A percentile compares a stretch with the other conserved stretches of the same genome.
phyloP scores from a whole-genome alignment of 2,888 invertebrate genomes.

The Pristionchus exspectatus region DNA sequence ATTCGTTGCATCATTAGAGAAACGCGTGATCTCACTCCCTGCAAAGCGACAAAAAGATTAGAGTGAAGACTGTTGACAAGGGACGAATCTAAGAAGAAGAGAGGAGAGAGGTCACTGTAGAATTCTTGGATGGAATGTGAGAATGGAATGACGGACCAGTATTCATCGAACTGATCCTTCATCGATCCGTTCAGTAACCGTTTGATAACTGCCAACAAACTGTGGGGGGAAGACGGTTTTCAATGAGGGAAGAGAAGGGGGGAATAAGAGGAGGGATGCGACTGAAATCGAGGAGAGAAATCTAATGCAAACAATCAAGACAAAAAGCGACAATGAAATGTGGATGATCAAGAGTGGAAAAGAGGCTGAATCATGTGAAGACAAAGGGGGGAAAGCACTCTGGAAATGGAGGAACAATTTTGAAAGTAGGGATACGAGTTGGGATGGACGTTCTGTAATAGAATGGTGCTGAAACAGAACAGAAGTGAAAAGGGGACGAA shows the following conservation, averaged over 20 bases:
- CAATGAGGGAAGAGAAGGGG: not conserved
- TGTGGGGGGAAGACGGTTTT: not conserved
- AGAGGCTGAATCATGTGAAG: not conserved
- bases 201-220: not conserved
- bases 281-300: not conserved
- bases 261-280: not conserved
- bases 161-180: not conserved
- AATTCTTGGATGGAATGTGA: not conserved
- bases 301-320: slow-evolving; percentile 14
- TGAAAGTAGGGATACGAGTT: not conserved
- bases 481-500: not conserved
- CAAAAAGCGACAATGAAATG: slow-evolving; percentile 33
- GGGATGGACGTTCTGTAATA: not conserved
- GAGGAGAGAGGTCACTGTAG: not conserved
- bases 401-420: not conserved
- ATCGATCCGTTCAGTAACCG: not conserved
- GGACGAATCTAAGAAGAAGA: not conserved
- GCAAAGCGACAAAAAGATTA: slow-evolving; percentile 27
- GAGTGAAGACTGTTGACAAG: not conserved
- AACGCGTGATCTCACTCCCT: slow-evolving; percentile 20
- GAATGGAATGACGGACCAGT: not conserved
- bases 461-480: not conserved
- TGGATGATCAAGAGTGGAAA: slow-evolving; percentile 3
- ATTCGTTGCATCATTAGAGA: slow-evolving; percentile 19
- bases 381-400: not conserved